Evolutionary conservation across 2,113 vertebrate genomes (phyloP).

Genomic region (Paramisgurnus dabryanus): DNA sequence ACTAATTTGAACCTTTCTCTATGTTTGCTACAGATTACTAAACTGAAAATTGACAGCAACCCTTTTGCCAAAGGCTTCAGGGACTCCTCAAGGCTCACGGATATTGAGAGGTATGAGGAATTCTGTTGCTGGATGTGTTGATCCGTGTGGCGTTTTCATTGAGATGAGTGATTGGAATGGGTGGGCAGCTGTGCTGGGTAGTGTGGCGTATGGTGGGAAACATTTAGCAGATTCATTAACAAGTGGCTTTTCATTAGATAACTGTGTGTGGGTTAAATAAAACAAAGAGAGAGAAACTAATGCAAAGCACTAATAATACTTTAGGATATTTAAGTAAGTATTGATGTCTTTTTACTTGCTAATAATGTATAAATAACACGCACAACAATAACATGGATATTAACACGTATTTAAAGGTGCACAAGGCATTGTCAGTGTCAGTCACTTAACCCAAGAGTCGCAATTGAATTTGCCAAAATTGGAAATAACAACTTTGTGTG

Average conservation of each 20-base stretch:
- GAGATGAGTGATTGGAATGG: conserved; percentile 68
- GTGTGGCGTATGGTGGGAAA: not conserved
- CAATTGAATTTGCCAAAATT: not conserved
- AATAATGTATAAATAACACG: not conserved
- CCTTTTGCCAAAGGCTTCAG: conserved; percentile 99
- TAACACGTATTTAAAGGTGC: not conserved
- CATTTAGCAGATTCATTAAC: conserved; percentile 45
- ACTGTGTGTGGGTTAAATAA: conserved; percentile 11
- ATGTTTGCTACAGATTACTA: conserved; percentile 87
- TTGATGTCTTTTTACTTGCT: not conserved
- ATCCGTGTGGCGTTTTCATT: conserved; percentile 53
- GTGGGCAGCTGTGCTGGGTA: conserved; percentile 26
- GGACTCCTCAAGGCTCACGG: conserved; percentile 97
- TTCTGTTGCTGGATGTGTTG: conserved; percentile 66
- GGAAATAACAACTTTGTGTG: not conserved
- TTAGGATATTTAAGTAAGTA: not conserved
- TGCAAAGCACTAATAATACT: not conserved
- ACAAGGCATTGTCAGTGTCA: not conserved
- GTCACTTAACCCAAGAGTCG: not conserved
- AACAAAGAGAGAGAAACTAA: not conserved
- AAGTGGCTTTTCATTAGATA: conserved; percentile 39
- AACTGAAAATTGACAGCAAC: conserved; percentile 99
- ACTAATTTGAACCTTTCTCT: conserved; percentile 24
- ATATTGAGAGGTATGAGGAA: conserved; percentile 96
- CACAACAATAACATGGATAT: not conserved